Base-by-base conservation (phyloP, 2,797 vertebrate genomes). In the Brotogeris chrysoptera region DNA sequence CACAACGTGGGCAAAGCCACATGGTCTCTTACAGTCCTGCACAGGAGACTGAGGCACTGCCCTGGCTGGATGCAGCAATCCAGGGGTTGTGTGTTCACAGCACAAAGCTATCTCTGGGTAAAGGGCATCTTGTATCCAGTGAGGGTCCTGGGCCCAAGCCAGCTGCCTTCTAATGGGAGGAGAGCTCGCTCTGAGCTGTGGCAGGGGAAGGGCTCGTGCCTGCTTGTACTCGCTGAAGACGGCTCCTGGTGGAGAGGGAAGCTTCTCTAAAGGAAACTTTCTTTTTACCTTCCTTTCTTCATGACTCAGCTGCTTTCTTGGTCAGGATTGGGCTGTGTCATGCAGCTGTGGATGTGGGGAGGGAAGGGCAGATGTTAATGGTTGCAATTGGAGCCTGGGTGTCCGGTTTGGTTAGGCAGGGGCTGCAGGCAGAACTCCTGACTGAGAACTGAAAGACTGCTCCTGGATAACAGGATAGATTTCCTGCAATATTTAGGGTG, bases 341-440 rank as follows among this genome's bases (percentile, higher is more conserved):
- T 0, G 0, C 41, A 21, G 69, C 39, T 25, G 50, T 8, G 32
- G 68, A 5, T 2, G 66, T 1, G 5, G 43, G 66, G 16, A n/a
- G 78, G 65, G 39, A n/a, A 36, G 47, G 46, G 74, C 25, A 27
- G 46, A 16, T 16, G 55, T 46, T 14, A 24, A 4, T 1, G 1
- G 0, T 23, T 14, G 11, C 8, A 2, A 10, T 20, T 14, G 76
- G 60, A 55, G 34, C n/a, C 8, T 47, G 3, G 5, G 36, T 28
- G 23, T 25, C 32, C 27, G 3, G 1, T 5, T 63, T 18, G 38
- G 19, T 10, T 24, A 17, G 46, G 47, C 13, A 47, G 46, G 55
- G 36, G 6, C 19, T 39, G 46, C 12, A 20, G 32, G 46, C 14
- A 41, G 34, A 32, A 7, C 36, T 60, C n/a, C 8, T 50, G 44